Evolutionary conservation across 2,113 vertebrate genomes (phyloP), one percentile per base, ranked within the genome.

Genomic region (Elachura formosa): DNA sequence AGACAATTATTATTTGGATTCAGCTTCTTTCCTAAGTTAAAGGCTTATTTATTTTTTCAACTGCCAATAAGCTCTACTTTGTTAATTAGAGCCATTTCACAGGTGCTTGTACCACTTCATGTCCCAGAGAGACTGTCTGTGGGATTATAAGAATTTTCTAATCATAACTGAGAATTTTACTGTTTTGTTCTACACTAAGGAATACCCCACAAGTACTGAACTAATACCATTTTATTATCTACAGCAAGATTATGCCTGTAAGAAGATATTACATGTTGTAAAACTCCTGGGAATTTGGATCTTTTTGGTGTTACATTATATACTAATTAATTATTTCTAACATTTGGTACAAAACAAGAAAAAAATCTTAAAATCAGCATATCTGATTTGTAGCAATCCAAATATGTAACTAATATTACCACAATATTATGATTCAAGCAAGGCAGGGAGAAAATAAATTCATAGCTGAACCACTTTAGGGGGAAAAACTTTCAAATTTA

Each of bases 381-480:
- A 92, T 85, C 71, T 85, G 85, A 83, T 90, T 86, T 79, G 45
- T 63, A 86, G 63, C 63, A 88, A 88, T 63, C 55, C 24, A 41
- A 71, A 95, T 58, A 63, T 93, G 63, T 86, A 94, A 88, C 67
- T 77, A 77, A 66, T 92, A 74, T 90, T 93, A 90, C 36, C 24
- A 92, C 36, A 85, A 46, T 87, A 54, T 91, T 91, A 66, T 87
- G 54, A n/a, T 94, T 93, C 66, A 83, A 58, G 23, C 34, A 88
- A 72, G 51, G 67, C 0, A 0, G 58, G 51, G 75, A 88, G 51
- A 95, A 93, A 93, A 88, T 63, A 87, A 87, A 87, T 85, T 85
- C n/a, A 66, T 58, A 88, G 29, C 34, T 88, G 51, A 76, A 77
- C 7, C 19, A 58, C 36, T 80, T 90, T 31, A 56, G 49, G 25